Conservation (phyloP, 2,888 invertebrate genomes). For the Diarsia dahlii region DNA sequence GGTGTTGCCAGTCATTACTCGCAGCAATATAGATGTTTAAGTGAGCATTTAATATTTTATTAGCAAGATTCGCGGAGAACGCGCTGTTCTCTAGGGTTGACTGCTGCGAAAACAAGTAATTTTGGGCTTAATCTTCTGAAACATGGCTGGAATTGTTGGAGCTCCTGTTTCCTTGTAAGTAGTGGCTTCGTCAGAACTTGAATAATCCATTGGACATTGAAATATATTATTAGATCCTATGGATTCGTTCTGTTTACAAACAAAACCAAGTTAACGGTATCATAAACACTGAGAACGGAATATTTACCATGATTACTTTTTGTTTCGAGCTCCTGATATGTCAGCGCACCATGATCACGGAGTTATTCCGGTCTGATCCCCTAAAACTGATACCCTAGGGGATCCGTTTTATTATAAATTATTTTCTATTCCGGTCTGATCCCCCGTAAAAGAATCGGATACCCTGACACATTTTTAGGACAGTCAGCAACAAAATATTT, state of each 20-base stretch:
- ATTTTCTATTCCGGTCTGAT: no score
- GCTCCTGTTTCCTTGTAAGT: background rate
- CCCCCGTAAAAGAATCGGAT: no score
- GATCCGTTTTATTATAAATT: no score
- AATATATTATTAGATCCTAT: background rate
- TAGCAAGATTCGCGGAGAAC: conserved; percentile 84
- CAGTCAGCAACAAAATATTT: no score
- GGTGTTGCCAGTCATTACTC: conserved; percentile 88
- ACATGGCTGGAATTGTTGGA: background rate
- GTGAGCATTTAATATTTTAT: conserved; percentile 87
- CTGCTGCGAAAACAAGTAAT: background rate
- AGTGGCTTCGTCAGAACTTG: background rate
- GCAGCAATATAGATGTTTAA: conserved; percentile 87
- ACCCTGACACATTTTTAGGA: no score
- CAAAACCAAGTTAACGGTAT: background rate
- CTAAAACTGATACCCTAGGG: no score
- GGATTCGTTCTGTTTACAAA: background rate
- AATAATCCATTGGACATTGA: background rate
- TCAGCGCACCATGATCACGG: no score
- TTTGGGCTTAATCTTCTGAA: background rate
- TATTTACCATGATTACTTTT: no score
- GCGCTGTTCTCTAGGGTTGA: conserved; percentile 73
- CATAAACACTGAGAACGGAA: no score
- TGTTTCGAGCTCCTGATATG: no score
- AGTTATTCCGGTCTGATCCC: no score